Conservation (phyloP, 2,797 vertebrate species). For the Emydoidea blandingii region DNA sequence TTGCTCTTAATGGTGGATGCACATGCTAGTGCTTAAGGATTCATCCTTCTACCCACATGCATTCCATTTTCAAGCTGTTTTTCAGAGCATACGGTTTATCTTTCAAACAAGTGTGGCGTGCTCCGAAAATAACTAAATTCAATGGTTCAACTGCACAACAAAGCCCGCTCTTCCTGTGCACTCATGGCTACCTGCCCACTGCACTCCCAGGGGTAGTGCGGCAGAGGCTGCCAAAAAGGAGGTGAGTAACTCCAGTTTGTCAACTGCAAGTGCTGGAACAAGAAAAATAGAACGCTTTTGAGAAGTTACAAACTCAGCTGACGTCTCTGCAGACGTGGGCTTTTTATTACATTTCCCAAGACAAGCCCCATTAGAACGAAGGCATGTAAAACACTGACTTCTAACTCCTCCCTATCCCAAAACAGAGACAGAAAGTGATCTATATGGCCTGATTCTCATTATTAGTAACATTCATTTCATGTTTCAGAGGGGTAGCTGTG, state of each 20-base stretch:
- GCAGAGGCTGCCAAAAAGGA: constrained; percentile 59
- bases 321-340: rapidly evolving
- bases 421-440: not conserved
- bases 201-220: constrained; percentile 42
- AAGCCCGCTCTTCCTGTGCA: constrained; percentile 74
- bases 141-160: constrained; percentile 69
- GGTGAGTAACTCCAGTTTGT: constrained; percentile 60
- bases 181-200: constrained; percentile 71
- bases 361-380: not conserved
- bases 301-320: constrained; percentile 21
- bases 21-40: not conserved
- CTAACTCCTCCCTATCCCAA: not conserved
- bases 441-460: not conserved
- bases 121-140: constrained; percentile 64
- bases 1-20: not conserved
- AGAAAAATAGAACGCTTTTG: constrained; percentile 54
- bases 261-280: constrained; percentile 52
- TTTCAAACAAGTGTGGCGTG: constrained; percentile 60
- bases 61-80: constrained; percentile 28
- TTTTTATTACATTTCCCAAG: not conserved
- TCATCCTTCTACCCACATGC: constrained; percentile 2
- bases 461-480: not conserved
- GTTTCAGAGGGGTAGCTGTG: no score
- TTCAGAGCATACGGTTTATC: constrained; percentile 50
- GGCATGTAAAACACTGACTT: not conserved